These are phyloP conservation scores for Pocillopora meandrina DNA, from an alignment of 92 coral and sea anemone species.

Conservation along the genomic window DNA sequence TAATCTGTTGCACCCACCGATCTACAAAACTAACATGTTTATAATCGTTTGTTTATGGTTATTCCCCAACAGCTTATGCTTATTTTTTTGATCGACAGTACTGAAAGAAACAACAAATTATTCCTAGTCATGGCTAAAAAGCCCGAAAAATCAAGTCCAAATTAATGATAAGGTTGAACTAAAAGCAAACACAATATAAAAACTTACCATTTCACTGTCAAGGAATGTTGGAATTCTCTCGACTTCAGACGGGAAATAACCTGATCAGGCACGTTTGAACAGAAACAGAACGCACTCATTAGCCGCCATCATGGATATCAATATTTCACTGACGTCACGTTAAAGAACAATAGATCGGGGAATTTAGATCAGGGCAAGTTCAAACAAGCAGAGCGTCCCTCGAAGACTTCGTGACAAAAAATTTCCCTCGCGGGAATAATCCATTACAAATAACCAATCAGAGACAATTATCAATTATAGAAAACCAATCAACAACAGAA, in stretches of 20 bases:
- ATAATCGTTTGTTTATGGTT: too few relatives aligned
- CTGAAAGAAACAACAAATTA: too few relatives aligned
- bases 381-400: slow-evolving; percentile 20
- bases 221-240: background rate
- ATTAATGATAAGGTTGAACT: background rate
- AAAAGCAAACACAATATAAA: background rate
- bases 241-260: background rate
- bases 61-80: too few relatives aligned
- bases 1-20: too few relatives aligned
- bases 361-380: slow-evolving; percentile 18
- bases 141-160: background rate
- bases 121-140: too few relatives aligned
- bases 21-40: too few relatives aligned
- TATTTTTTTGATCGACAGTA: too few relatives aligned
- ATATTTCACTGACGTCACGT: slow-evolving; percentile 2
- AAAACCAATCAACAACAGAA: slow-evolving; percentile 43
- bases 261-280: slow-evolving; percentile 31
- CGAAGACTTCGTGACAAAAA: slow-evolving; percentile 36
- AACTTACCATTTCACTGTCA: slow-evolving; percentile 2
- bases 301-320: slow-evolving; percentile 17
- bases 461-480: slow-evolving; percentile 3
- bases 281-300: slow-evolving; percentile 1
- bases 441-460: slow-evolving; percentile 44
- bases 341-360: slow-evolving; percentile 8
- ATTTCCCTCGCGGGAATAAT: slow-evolving; percentile 36